These are phyloP conservation scores for Pteropus alecto DNA, from an alignment of 2,113 vertebrate genomes.

Conservation along the genomic window DNA sequence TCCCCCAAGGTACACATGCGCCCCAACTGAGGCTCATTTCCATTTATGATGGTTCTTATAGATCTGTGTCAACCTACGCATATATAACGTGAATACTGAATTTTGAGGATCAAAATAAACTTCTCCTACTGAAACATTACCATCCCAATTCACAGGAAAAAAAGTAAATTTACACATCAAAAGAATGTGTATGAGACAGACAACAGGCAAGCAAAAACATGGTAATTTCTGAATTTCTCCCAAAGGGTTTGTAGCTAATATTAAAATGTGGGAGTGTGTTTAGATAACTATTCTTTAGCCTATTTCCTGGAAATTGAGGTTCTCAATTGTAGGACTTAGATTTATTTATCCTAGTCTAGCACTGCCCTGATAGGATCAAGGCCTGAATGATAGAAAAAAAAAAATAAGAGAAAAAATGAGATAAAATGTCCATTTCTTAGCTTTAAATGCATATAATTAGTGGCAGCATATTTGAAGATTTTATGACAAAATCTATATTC, in stretches of 20 bases:
- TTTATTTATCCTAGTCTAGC: not conserved
- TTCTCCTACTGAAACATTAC: not conserved
- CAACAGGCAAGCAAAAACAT: not conserved
- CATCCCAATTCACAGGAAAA: not conserved
- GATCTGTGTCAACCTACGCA: not conserved
- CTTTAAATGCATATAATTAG: not conserved
- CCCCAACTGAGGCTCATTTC: not conserved
- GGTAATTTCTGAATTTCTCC: not conserved
- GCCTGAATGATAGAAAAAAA: not conserved
- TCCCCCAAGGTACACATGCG: not conserved
- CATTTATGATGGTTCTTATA: not conserved
- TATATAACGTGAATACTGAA: not conserved
- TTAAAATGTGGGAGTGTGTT: not conserved
- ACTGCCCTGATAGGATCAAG: not conserved
- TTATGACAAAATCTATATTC: not conserved
- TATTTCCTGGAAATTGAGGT: not conserved
- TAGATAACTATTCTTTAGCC: not conserved
- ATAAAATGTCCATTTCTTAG: slow-evolving; percentile 3
- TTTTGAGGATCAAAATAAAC: slow-evolving; percentile 16
- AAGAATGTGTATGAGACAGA: not conserved
- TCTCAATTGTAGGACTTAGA: not conserved
- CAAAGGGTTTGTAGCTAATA: not conserved
- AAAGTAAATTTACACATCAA: not conserved
- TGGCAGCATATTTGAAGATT: not conserved
- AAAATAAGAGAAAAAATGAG: not conserved